Percentiles rank a stretch among this genome's conserved stretches.
Conservation (phyloP, 2,113 vertebrate species). For the Coptodon bakossiorum region DNA sequence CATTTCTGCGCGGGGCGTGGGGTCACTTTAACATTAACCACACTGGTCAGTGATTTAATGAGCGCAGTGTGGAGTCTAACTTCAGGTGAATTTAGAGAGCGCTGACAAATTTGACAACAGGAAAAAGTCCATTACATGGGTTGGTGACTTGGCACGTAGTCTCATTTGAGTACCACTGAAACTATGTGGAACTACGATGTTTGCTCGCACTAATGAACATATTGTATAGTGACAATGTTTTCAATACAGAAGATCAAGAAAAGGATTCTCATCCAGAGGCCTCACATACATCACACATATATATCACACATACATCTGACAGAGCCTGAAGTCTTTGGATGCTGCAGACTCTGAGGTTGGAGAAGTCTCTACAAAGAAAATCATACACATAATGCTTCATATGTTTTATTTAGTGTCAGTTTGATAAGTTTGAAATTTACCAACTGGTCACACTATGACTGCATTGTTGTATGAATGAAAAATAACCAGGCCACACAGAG, state of each 20-base stretch:
- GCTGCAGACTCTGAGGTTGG: background rate
- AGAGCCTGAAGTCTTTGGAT: background rate
- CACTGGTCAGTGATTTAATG: background rate
- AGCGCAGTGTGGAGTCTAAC: background rate
- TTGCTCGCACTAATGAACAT: background rate
- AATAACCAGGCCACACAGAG: background rate
- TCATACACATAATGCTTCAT: background rate
- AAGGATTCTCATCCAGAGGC: background rate
- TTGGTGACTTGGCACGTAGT: background rate
- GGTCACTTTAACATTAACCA: background rate
- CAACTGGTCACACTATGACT: background rate
- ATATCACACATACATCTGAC: background rate
- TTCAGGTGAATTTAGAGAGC: fast-evolving
- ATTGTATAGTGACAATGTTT: background rate
- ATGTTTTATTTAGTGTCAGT: fast-evolving
- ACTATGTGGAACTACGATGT: fast-evolving
- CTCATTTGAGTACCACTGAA: fast-evolving
- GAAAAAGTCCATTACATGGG: background rate
- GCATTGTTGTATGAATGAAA: background rate
- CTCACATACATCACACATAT: background rate
- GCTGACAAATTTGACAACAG: background rate
- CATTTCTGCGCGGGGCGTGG: fast-evolving
- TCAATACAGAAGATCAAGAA: background rate
- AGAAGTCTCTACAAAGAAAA: background rate
- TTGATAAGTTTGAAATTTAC: background rate